These are phyloP conservation scores for Rousettus leschenaultii DNA, from an alignment of 2,113 vertebrate genomes.

Conservation along the genomic window DNA sequence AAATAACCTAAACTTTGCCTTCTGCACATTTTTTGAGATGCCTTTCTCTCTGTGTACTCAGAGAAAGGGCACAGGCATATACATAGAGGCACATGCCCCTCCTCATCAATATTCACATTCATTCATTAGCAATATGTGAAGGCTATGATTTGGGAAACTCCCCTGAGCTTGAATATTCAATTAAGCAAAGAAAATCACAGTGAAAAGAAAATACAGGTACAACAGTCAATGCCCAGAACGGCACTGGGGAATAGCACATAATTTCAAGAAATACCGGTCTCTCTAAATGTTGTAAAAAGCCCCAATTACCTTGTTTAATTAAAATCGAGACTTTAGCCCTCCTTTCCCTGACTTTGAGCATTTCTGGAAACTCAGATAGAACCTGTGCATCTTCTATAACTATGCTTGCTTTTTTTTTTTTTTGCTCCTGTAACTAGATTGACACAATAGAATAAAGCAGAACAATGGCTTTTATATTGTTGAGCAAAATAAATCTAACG, in stretches of 20 bases:
- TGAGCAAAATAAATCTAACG: background rate
- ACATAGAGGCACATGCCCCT: conserved; percentile 49
- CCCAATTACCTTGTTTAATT: background rate
- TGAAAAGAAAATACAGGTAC: conserved; percentile 26
- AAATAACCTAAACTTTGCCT: conserved; percentile 79
- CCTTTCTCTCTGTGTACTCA: conserved; percentile 70
- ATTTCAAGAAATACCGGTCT: background rate
- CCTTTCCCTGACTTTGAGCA: background rate
- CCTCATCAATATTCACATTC: conserved; percentile 80
- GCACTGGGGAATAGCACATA: background rate
- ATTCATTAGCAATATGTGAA: conserved; percentile 84
- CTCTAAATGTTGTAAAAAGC: conserved; percentile 21
- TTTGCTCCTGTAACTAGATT: background rate
- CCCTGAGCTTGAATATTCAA: conserved; percentile 74
- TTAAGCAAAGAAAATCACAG: conserved; percentile 60
- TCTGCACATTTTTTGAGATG: conserved; percentile 72
- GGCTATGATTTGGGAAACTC: conserved; percentile 79
- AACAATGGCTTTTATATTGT: background rate
- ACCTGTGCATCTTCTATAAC: background rate
- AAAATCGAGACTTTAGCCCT: background rate
- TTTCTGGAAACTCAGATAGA: conserved; percentile 34
- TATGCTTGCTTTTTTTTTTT: background rate
- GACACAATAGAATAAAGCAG: background rate
- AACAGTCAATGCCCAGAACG: background rate
- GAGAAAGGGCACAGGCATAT: conserved; percentile 65